phyloP scores from a whole-genome alignment of 2,113 vertebrate species.

The Eptatretus burgeri region DNA sequence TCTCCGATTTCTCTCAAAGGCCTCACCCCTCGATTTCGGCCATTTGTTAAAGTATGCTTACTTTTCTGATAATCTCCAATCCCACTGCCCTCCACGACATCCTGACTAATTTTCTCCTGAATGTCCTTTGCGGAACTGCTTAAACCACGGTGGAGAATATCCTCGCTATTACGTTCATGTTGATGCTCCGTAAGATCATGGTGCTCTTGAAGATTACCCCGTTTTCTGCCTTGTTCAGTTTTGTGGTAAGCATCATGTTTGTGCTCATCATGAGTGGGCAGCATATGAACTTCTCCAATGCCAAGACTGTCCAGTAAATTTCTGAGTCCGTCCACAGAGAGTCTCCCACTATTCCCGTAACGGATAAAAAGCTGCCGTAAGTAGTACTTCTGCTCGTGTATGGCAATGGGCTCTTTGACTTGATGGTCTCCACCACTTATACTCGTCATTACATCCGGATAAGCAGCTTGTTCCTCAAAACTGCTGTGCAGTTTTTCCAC shows the following conservation, averaged over 20 bases:
- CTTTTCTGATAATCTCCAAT: no score
- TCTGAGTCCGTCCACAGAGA: conserved; percentile 42
- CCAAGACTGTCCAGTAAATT: conserved; percentile 44
- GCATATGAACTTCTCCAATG: conserved; percentile 27
- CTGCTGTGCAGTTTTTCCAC: no score
- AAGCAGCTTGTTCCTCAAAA: no score
- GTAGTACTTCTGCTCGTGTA: conserved; percentile 27
- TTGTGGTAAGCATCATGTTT: conserved; percentile 10
- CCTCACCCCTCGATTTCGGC: no score
- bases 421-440: no score
- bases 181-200: neutral
- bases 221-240: neutral
- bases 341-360: conserved; percentile 53
- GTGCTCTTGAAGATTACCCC: neutral
- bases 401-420: conserved; percentile 14
- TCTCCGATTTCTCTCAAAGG: no score
- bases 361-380: conserved; percentile 55
- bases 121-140: neutral
- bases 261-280: conserved; percentile 24
- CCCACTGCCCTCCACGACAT: neutral
- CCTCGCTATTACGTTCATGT: neutral
- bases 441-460: no score
- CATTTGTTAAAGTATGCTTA: no score
- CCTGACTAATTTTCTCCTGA: neutral
- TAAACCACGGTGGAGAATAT: neutral